These are phyloP conservation scores for Melanchra persicariae DNA, from an alignment of 2,888 invertebrate species.

Conservation along the genomic window DNA sequence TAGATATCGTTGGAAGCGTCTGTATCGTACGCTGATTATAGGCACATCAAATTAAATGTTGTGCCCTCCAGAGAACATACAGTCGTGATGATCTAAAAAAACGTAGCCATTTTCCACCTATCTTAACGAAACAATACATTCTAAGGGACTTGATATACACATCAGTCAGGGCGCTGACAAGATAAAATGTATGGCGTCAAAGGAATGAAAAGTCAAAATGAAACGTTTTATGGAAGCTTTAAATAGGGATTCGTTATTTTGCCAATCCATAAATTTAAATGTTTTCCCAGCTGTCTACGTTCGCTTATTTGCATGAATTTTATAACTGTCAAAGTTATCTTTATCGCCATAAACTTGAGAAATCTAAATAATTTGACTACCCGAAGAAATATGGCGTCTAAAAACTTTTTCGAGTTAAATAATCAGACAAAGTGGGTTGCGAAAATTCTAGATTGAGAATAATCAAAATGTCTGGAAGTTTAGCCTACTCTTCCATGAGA, in stretches of 20 bases:
- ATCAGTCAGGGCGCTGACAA: no score
- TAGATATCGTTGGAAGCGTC: no score
- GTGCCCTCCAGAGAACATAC: no score
- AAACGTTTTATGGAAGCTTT: neutral
- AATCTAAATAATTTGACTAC: constrained; percentile 20
- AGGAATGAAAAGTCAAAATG: no score
- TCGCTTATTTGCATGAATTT: neutral
- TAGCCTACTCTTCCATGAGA: neutral
- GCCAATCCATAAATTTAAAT: neutral
- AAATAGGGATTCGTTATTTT: neutral
- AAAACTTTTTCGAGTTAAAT: constrained; percentile 12
- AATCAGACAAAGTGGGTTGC: constrained; percentile 24
- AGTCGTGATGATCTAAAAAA: no score
- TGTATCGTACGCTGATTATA: no score
- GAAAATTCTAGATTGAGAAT: constrained; percentile 20
- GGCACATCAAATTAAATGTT: no score
- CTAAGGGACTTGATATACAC: no score
- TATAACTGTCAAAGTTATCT: constrained; percentile 2
- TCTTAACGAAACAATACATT: no score
- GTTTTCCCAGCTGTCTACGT: neutral
- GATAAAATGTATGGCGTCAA: no score
- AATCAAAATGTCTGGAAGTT: constrained; percentile 15
- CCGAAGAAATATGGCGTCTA: constrained; percentile 1
- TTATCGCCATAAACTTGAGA: neutral
- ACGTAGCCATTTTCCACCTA: no score